Evolutionary conservation across 2,888 invertebrate species (phyloP), one percentile per base, ranked within the genome.

Genomic region (Xylota sylvarum): DNA sequence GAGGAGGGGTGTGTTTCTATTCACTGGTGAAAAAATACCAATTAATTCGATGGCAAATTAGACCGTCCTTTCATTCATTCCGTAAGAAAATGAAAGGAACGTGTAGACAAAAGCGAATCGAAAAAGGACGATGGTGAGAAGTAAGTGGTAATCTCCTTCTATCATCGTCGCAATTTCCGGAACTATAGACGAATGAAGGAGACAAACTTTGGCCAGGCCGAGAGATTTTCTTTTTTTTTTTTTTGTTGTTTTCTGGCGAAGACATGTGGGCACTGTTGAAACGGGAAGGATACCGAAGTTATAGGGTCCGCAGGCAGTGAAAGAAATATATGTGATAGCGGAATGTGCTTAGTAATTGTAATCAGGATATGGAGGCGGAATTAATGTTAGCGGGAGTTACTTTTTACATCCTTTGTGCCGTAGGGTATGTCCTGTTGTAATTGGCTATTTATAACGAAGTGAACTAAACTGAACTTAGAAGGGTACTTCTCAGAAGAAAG

Each of bases 1-100:
- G 43, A 27, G 14, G n/a, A n/a, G 40, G 23, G 23, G 10, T 4
- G 14, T 35, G 19, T 19, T 46, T 30, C 12, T 3, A 58, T 40
- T 50, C 23, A 50, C 5, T 19, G 37, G 30, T 67, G 58, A 70
- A 60, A 23, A 43, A 27, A 65, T 48, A 37, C 74, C 37, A 76
- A 74, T 74, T 80, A 69, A 79, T 84, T 80, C 37, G 64, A 58
- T 73, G 55, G 69, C 55, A 69, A 69, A 84, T 79, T 73, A 79
- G 67, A 55, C 5, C 35, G 67, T 65, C 32, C 37, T 50, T 58
- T 50, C 52, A 50, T 65, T 30, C 52, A 35, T 43, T 55, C 32
- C 14, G 32, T 19, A 23, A 30, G 23, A 37, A 19, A 56, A 27
- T 30, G 60, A 14, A 35, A 46, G 23, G 23, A 9, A 35, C 12